Conservation (phyloP, 2,888 invertebrate species). For the Andrena minutula region DNA sequence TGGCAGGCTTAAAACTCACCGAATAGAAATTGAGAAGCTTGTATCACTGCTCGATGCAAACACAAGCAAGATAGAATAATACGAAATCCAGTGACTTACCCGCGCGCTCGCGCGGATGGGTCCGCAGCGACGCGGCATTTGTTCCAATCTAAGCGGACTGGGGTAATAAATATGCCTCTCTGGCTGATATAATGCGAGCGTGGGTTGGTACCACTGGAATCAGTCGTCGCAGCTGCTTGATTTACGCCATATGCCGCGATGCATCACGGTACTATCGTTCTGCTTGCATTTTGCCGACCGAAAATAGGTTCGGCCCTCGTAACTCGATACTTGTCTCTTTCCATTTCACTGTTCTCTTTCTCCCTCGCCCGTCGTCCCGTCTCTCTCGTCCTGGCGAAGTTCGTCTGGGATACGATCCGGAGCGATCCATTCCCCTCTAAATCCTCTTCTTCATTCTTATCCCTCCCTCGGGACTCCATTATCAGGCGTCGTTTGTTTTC, state of each 20-base stretch:
- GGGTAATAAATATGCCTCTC: slow-evolving; percentile 82
- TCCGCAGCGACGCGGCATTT: slow-evolving; percentile 73
- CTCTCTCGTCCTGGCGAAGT: not conserved
- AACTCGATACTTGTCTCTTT: slow-evolving; percentile 66
- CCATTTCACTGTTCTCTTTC: slow-evolving; percentile 41
- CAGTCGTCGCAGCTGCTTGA: slow-evolving; percentile 82
- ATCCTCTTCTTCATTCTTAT: slow-evolving; percentile 63
- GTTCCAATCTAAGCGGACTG: slow-evolving; percentile 80
- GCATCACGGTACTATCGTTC: slow-evolving; percentile 79
- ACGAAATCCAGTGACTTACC: slow-evolving; percentile 56
- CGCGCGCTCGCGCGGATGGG: slow-evolving; percentile 47
- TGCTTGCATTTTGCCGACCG: slow-evolving; percentile 78
- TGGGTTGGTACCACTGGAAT: slow-evolving; percentile 80
- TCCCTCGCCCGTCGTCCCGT: slow-evolving; percentile 11
- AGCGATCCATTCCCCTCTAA: slow-evolving; percentile 54
- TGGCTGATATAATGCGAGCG: slow-evolving; percentile 82
- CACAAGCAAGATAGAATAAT: slow-evolving; percentile 54
- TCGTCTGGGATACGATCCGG: slow-evolving; percentile 9
- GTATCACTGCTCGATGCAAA: slow-evolving; percentile 24
- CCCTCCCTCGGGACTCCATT: slow-evolving; percentile 31
- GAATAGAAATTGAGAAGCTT: slow-evolving; percentile 10
- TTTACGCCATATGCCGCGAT: slow-evolving; percentile 81
- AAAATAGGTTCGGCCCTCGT: slow-evolving; percentile 78
- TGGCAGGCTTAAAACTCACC: not conserved
- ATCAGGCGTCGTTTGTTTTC: slow-evolving; percentile 63